Evolutionary conservation across 2,113 vertebrate genomes (phyloP), one percentile per base, ranked within the genome.

Genomic region (Rhynchopsitta pachyrhyncha): DNA sequence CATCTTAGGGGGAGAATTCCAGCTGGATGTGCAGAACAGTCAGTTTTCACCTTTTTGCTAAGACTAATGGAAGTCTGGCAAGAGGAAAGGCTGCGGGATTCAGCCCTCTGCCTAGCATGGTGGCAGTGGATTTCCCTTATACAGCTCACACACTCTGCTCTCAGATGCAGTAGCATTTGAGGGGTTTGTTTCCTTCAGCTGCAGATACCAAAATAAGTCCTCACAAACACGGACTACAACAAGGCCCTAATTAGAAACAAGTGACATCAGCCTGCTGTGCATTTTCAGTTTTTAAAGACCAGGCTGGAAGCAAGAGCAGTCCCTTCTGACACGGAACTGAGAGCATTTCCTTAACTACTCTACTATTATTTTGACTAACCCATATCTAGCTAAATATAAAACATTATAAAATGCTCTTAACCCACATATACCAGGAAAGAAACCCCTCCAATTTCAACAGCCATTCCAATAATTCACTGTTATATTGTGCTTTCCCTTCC

Each of bases 241-340:
- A 68, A 79, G 11, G 33, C 66, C 92, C 52, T 59, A 37, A 90
- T 49, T n/a, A 81, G 42, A 82, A 82, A 64, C 1, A 2, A 76
- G 41, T 15, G 44, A 63, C 57, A 75, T 52, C 57, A 76, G 49
- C 63, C 49, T 91, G 53, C 55, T 69, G 59, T 82, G 79, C 19
- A 63, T 90, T 39, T 91, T 60, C 41, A 28, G 18, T 52, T 89
- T 84, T 85, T 78, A 55, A 85, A 91, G 59, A 73, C 53, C 23
- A 70, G 75, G 62, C 47, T 75, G 66, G 78, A 90, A 76, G 57
- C 1, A 1, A 4, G 2, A 86, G 41, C 1, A 4, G 57, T 39
- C 53, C 29, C 41, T 69, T 33, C 49, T 74, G 60, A 80, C n/a
- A 59, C 6, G 6, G 35, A 82, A 80, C 28, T 17, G 17, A 39